Conservation (phyloP, 2,797 vertebrate species). For the Onychomys leucogaster region DNA sequence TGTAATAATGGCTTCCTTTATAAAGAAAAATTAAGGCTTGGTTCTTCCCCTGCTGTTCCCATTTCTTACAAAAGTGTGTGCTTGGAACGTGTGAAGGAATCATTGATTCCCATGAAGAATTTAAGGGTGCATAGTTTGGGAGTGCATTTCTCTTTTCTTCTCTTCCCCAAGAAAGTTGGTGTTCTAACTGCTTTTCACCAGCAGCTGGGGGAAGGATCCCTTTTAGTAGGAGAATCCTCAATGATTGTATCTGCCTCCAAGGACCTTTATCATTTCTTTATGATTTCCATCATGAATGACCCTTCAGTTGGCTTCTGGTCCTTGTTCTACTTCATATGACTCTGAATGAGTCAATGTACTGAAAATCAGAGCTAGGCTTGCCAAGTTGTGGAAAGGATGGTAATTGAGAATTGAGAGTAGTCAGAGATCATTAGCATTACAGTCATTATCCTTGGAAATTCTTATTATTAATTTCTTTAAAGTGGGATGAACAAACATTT, state of each 20-base stretch:
- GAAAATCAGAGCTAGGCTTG: not conserved
- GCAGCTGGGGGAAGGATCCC: not conserved
- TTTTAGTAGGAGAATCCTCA: conserved; percentile 9
- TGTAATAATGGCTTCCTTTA: conserved; percentile 38
- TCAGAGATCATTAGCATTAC: conserved; percentile 34
- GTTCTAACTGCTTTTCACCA: not conserved
- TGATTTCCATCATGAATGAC: not conserved
- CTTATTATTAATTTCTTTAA: conserved; percentile 57
- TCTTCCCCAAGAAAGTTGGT: not conserved
- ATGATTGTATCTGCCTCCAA: not conserved
- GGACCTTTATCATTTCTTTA: not conserved
- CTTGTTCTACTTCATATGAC: conserved; percentile 33
- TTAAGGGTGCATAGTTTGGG: not conserved
- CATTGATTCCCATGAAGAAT: not conserved
- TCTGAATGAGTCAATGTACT: not conserved
- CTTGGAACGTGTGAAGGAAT: conserved; percentile 4
- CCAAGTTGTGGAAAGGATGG: not conserved
- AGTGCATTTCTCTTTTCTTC: not conserved
- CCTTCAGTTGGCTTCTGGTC: not conserved
- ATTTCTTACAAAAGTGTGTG: conserved; percentile 34
- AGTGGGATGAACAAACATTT: conserved; percentile 28
- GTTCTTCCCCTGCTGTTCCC: not conserved
- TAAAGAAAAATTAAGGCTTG: conserved; percentile 27
- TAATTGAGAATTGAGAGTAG: conserved; percentile 5
- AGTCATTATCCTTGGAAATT: conserved; percentile 23